phyloP scores from a whole-genome alignment of 2,113 vertebrate genomes.

The Channa argus region DNA sequence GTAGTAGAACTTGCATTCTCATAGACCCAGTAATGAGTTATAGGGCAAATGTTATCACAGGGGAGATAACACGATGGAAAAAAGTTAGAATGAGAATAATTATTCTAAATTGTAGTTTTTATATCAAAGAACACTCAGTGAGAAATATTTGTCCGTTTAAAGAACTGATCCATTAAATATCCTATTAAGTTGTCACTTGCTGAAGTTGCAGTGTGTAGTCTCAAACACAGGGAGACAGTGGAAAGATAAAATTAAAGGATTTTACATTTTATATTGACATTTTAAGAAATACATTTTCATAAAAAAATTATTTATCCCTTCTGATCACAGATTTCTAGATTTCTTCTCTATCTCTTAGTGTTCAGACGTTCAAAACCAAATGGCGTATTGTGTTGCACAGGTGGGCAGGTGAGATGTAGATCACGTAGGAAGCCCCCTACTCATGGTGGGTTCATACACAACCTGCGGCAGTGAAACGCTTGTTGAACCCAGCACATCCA shows the following conservation, averaged over 20 bases:
- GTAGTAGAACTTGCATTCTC: no score
- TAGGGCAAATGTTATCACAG: no score
- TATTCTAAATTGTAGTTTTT: no score
- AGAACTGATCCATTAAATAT: not conserved
- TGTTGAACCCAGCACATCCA: constrained; percentile 37
- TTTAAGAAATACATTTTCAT: no score
- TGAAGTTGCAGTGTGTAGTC: no score
- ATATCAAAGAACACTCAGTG: not conserved
- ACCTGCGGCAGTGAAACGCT: constrained; percentile 27
- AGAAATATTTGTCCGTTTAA: not conserved
- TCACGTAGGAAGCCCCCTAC: not conserved
- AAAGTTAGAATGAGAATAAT: no score
- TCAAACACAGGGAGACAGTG: no score
- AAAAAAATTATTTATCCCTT: not conserved
- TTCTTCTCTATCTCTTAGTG: not conserved
- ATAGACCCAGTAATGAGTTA: no score
- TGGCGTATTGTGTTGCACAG: not conserved
- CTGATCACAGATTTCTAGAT: not conserved
- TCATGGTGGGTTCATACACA: constrained; percentile 29
- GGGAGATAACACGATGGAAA: no score
- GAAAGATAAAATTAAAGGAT: not conserved
- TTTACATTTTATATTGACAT: no score
- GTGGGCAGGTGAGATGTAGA: constrained; percentile 25
- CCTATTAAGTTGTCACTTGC: not conserved
- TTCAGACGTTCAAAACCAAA: not conserved